These are phyloP conservation scores for Acleris emargana DNA, from an alignment of 2,888 invertebrate genomes.

Conservation along the genomic window DNA sequence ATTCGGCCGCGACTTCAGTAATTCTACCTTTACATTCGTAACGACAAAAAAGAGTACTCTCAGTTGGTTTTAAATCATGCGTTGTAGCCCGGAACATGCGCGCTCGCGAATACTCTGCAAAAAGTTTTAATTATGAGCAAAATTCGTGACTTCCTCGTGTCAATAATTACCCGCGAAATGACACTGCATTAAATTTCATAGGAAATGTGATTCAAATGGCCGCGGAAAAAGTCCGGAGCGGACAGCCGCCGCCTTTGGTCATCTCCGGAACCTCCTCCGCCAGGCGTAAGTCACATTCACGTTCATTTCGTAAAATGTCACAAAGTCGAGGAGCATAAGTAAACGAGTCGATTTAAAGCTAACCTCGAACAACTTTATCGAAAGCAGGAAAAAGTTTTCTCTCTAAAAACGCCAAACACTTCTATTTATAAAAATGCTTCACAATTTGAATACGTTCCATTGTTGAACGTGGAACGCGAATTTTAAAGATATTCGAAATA, in stretches of 20 bases:
- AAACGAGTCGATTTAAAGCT: not conserved
- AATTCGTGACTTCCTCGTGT: too few species aligned
- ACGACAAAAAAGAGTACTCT: too few species aligned
- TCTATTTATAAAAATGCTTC: constrained; percentile 27
- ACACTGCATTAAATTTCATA: constrained; percentile 38
- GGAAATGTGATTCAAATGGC: constrained; percentile 68
- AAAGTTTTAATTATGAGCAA: too few species aligned
- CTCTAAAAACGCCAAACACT: constrained; percentile 4
- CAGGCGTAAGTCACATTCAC: constrained; percentile 49
- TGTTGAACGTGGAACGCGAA: constrained; percentile 37
- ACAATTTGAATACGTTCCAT: constrained; percentile 39
- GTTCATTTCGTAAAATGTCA: too few species aligned
- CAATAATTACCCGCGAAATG: too few species aligned
- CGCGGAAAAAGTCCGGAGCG: constrained; percentile 53
- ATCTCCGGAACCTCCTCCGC: constrained; percentile 46
- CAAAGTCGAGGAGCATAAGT: too few species aligned
- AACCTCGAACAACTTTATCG: not conserved
- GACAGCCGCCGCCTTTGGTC: constrained; percentile 58
- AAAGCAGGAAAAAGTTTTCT: constrained; percentile 6
- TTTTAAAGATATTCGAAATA: constrained; percentile 36
- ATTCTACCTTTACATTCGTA: too few species aligned
- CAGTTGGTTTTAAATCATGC: too few species aligned
- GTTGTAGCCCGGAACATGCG: too few species aligned
- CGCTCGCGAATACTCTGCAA: too few species aligned
- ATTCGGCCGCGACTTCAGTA: too few species aligned